Evolutionary conservation across 2,113 vertebrate species (phyloP), one percentile per base, ranked within the genome.

Genomic region (Ailurus styani): DNA sequence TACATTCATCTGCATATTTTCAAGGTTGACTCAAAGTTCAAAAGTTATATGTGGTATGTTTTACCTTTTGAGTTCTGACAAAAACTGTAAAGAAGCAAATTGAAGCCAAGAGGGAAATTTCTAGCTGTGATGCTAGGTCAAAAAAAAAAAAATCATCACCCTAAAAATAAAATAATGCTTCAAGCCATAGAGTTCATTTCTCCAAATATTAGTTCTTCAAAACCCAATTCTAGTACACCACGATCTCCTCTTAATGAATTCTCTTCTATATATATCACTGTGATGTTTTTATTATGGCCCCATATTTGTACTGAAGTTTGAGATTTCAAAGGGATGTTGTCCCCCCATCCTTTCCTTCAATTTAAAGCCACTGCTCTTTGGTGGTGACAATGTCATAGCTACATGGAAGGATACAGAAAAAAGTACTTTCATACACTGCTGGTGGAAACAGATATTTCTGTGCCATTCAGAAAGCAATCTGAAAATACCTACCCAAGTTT

Each of bases 141-240:
- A 73, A 81, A 66, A 92, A 90, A 85, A 54, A 72, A 81, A 64
- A 92, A 79, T n/a, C 94, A n/a, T 88, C 54, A 91, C 60, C 77
- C 81, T 84, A 90, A 96, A 96, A 97, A 96, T 94, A 96, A 96
- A 95, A 47, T 81, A 47, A 93, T 50, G 96, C 47, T 86, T 97
- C 40, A 93, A 55, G 85, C 70, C 40, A 3, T 29, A 42, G 77
- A 34, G 85, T 20, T 40, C 25, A 54, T 94, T 85, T 93, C 66
- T 95, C 84, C 87, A 88, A 95, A 93, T 77, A 97, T 79, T 45
- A 94, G 55, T 94, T 97, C 79, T 73, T 91, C 84, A 84, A 96
- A 96, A 97, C 79, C 45, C 68, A 92, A 66, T 3, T 60, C 7
- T 2, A 64, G 42, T 45, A 57, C 91, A 64, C 5, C 42, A 21